A percentile compares a stretch with the other conserved stretches of the same genome.
phyloP scores from a whole-genome alignment of 2,797 vertebrate genomes.

The Acanthopagrus latus region DNA sequence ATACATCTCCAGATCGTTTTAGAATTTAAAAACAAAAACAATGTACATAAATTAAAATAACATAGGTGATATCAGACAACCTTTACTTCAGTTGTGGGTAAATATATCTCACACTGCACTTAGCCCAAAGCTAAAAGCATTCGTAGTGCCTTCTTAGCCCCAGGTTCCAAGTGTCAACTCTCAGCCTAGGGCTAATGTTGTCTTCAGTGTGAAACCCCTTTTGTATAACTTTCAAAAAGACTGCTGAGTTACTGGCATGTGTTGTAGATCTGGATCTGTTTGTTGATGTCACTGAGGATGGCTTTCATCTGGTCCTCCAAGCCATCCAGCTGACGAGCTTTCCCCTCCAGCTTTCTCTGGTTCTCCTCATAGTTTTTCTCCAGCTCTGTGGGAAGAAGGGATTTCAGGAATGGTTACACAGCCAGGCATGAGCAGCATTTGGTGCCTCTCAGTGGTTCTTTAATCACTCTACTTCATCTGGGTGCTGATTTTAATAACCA shows the following conservation, averaged over 20 bases:
- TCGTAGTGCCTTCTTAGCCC: too few species aligned
- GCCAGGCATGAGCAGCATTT: neutral
- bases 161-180: too few species aligned
- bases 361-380: conserved; percentile 94
- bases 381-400: conserved; percentile 83
- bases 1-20: conserved; percentile 39
- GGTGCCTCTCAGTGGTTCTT: neutral
- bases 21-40: conserved; percentile 32
- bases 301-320: conserved; percentile 95
- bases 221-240: too few species aligned
- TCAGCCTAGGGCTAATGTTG: too few species aligned
- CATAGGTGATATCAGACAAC: conserved; percentile 32
- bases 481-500: neutral
- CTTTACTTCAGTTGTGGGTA: conserved; percentile 19
- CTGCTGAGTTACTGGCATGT: conserved; percentile 91
- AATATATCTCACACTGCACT: neutral
- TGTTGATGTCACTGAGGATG: conserved; percentile 94
- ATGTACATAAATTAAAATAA: conserved; percentile 35
- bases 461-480: neutral
- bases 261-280: conserved; percentile 98
- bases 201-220: too few species aligned
- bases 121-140: too few species aligned
- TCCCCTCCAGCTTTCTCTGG: conserved; percentile 90
- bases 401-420: conserved; percentile 22
- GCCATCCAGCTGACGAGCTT: conserved; percentile 93